These are phyloP conservation scores for Macaria notata DNA, from an alignment of 2,888 invertebrate species.

Conservation along the genomic window DNA sequence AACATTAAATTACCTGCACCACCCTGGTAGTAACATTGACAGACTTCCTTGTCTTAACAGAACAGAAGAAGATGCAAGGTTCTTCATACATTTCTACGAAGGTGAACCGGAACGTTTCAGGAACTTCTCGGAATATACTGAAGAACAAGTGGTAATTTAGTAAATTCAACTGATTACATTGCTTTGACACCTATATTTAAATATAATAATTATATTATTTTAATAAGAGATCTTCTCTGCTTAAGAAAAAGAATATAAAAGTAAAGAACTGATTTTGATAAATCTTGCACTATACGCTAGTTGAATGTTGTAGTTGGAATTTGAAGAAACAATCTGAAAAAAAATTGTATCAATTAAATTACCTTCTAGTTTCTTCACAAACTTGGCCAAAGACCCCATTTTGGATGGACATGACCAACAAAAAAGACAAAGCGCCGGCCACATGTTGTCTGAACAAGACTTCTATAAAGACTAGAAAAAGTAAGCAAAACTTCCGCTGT, in stretches of 20 bases:
- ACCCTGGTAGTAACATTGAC: slow-evolving; percentile 34
- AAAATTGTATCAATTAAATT: not conserved
- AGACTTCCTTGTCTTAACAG: slow-evolving; percentile 31
- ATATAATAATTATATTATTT: too few species aligned
- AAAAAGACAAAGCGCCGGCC: not conserved
- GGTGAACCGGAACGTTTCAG: slow-evolving; percentile 37
- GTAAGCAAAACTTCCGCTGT: too few species aligned
- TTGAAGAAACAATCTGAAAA: too few species aligned
- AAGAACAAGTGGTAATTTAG: not conserved
- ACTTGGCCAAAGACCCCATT: slow-evolving; percentile 13
- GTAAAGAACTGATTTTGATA: too few species aligned
- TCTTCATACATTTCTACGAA: slow-evolving; percentile 37
- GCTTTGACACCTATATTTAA: too few species aligned
- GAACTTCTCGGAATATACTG: slow-evolving; percentile 32
- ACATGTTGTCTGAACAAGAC: slow-evolving; percentile 2
- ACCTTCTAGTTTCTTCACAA: slow-evolving; percentile 26
- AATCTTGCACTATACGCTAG: too few species aligned
- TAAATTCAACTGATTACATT: too few species aligned
- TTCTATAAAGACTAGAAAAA: not conserved
- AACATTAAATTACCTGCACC: slow-evolving; percentile 24
- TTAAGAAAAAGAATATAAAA: too few species aligned
- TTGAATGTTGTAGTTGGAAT: too few species aligned
- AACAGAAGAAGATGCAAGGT: slow-evolving; percentile 36
- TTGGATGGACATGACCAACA: slow-evolving; percentile 2
- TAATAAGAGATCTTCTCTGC: too few species aligned